Conservation (phyloP, 2,113 vertebrate species). For the Grammomys surdaster region DNA sequence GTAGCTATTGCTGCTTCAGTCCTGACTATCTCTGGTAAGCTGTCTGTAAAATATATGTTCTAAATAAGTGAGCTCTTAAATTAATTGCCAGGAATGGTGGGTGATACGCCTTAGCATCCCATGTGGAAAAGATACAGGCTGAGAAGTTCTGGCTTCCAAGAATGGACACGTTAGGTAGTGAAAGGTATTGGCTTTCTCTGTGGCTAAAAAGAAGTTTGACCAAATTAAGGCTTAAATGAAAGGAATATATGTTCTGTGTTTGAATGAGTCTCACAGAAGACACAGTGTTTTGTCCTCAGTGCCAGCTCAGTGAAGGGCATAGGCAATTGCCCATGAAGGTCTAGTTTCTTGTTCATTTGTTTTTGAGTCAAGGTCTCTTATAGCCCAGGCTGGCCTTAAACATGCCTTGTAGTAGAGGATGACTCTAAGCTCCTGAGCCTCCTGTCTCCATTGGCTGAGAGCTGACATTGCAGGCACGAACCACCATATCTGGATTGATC, state of each 20-base stretch:
- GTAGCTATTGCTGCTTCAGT: not conserved
- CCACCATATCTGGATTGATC: not conserved
- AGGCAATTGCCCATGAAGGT: not conserved
- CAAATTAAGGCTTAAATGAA: constrained; percentile 28
- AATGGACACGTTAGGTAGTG: not conserved
- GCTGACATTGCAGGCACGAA: not conserved
- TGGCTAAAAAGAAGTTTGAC: constrained; percentile 6
- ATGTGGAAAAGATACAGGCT: not conserved
- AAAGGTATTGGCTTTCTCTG: constrained; percentile 11
- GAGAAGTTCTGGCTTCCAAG: not conserved
- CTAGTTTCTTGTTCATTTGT: not conserved
- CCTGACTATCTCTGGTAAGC: not conserved
- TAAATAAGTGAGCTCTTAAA: not conserved
- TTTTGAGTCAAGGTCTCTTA: not conserved
- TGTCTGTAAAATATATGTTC: not conserved
- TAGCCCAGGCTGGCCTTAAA: not conserved
- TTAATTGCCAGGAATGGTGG: not conserved
- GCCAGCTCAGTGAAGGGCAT: not conserved
- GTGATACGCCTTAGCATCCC: not conserved
- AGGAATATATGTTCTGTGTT: not conserved
- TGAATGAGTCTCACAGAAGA: not conserved
- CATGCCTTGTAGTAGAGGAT: not conserved
- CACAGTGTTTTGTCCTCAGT: not conserved
- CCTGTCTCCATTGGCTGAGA: not conserved
- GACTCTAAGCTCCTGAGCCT: not conserved